Conservation (phyloP, 2,113 vertebrate genomes). For the Apus apus region DNA sequence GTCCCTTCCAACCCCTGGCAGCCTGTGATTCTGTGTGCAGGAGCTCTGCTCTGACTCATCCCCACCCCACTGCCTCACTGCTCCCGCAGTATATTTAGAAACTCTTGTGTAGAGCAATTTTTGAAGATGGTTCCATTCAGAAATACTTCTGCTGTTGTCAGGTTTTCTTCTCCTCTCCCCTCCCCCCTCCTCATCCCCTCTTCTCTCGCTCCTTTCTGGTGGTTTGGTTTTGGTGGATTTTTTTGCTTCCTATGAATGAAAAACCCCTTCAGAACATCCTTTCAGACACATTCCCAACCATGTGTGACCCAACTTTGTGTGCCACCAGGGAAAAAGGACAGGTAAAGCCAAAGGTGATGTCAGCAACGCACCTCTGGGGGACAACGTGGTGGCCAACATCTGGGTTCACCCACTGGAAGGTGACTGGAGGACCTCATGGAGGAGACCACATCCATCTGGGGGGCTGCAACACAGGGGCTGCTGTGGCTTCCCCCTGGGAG, state of each 20-base stretch:
- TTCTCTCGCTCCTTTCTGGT: background rate
- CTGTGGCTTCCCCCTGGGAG: rapidly evolving
- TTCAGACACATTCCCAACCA: background rate
- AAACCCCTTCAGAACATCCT: background rate
- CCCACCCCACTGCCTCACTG: conserved; percentile 7
- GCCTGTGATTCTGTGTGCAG: too few relatives aligned
- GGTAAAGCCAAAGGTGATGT: background rate
- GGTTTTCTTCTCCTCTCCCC: background rate
- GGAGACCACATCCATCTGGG: background rate
- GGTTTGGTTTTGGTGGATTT: too few relatives aligned
- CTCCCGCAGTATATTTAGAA: conserved; percentile 62
- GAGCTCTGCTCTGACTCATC: conserved; percentile 58
- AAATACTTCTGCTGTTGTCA: conserved; percentile 68
- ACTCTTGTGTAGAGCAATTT: conserved; percentile 63
- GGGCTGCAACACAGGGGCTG: background rate
- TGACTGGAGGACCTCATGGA: background rate
- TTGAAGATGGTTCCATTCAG: conserved; percentile 61
- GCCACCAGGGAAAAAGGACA: background rate
- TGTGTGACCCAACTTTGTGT: background rate
- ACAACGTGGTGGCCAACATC: background rate
- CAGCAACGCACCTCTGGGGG: background rate
- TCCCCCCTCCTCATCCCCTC: background rate
- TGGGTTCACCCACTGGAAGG: background rate
- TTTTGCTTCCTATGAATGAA: background rate
- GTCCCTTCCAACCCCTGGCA: too few relatives aligned